Evolutionary conservation across 2,888 invertebrate genomes (phyloP), one percentile per base, ranked within the genome.

Genomic region (Pollenia griseotomentosa): DNA sequence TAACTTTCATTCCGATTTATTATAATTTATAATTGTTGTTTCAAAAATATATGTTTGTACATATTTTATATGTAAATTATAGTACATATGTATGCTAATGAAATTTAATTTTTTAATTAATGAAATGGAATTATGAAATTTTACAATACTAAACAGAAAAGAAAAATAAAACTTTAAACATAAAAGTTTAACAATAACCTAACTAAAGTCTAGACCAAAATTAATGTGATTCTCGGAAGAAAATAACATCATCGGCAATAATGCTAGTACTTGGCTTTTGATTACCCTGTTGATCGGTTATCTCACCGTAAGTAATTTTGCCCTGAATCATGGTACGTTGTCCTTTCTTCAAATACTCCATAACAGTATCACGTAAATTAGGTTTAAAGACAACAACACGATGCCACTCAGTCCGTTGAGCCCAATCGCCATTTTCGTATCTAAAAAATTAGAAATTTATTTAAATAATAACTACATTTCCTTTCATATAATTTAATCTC

Each of bases 361-460:
- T 95, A 0, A 97, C 96, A 0, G 95, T 95, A 44, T 98, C 97
- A 55, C 98, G 94, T 2, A 99, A 94, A 78, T 95, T 95, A 4
- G 97, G 98, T 91, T 96, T 97, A 92, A 98, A 98, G 9, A 98
- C 96, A 90, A 97, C 96, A 70, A 98, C 93, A 90, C 97, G 95
- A 93, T 98, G 98, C 98, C 98, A 98, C 89, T 98, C 98, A 10
- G 98, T 98, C 90, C 97, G 96, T 92, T 98, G 97, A 74, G 96
- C 94, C 91, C 96, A 95, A 89, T 97, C 97, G 7, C 97, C 98
- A 91, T 95, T 94, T 90, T 96, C 96, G 93, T 96, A 96, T 91
- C 92, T 92, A 6, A 11, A 40, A 61, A 61, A 16, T 2, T 48
- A 48, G 8, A 11, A 57, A 77, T 51, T 48, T 46, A 53, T 23